phyloP scores from a whole-genome alignment of 2,113 vertebrate genomes.

The Tenrec ecaudatus region DNA sequence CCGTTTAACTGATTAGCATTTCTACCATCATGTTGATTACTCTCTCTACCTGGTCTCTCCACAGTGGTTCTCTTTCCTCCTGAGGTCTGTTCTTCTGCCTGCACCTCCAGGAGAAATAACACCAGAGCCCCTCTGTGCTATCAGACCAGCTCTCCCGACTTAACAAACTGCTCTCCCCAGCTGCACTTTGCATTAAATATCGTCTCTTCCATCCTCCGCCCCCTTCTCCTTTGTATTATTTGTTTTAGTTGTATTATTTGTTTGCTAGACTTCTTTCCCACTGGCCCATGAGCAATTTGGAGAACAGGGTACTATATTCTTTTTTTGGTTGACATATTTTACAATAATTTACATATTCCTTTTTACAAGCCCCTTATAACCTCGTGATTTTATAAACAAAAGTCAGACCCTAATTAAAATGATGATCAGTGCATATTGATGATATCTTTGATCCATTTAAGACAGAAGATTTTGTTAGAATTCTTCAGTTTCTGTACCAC shows the following conservation, averaged over 20 bases:
- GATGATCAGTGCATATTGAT: too few species aligned
- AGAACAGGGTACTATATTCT: background rate
- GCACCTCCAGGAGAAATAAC: background rate
- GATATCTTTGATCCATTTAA: too few species aligned
- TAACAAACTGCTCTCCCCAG: background rate
- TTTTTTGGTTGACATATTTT: background rate
- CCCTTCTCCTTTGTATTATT: background rate
- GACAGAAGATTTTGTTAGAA: too few species aligned
- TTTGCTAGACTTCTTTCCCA: slow-evolving; percentile 6
- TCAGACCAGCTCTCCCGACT: background rate
- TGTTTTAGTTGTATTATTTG: background rate
- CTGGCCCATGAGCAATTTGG: background rate
- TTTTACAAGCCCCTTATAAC: too few species aligned
- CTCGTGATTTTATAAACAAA: too few species aligned
- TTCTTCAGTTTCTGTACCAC: too few species aligned
- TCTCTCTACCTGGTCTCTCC: background rate
- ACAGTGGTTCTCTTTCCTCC: background rate
- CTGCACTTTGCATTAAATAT: background rate
- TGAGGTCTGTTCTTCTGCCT: background rate
- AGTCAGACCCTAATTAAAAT: too few species aligned
- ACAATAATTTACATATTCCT: too few species aligned
- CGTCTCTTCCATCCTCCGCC: background rate
- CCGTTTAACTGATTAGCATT: background rate
- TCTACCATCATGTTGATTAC: background rate
- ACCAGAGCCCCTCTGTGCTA: background rate